Percentiles rank a stretch among this genome's conserved stretches.
These are phyloP conservation scores for Plebejus melissa DNA, from an alignment of 2,888 invertebrate genomes.

Conservation along the genomic window DNA sequence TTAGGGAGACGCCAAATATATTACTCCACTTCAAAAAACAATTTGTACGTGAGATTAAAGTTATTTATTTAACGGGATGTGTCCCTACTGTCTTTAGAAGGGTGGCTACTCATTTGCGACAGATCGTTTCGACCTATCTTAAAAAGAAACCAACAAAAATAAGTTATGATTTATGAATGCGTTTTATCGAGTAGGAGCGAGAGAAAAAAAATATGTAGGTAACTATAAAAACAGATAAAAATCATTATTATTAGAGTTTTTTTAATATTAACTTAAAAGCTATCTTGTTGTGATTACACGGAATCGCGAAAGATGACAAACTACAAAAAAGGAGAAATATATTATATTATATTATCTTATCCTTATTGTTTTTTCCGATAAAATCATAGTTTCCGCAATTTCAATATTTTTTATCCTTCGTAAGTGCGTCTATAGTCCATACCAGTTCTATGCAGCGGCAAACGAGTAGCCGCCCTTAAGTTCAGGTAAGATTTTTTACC, in stretches of 20 bases:
- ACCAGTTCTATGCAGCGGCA: background rate
- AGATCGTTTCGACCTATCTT: background rate
- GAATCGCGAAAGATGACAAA: background rate
- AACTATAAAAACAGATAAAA: no score
- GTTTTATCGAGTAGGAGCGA: no score
- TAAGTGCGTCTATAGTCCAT: no score
- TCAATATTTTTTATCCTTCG: no score
- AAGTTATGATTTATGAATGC: no score
- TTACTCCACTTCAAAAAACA: slow-evolving; percentile 44
- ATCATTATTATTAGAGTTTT: no score
- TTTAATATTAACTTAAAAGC: background rate
- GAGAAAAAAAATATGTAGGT: no score
- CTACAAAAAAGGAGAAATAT: background rate
- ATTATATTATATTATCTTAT: background rate
- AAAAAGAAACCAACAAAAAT: background rate
- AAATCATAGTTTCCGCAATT: no score
- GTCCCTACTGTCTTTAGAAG: slow-evolving; percentile 47
- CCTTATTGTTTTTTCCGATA: no score
- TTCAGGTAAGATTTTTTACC: slow-evolving; percentile 48
- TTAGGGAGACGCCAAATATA: slow-evolving; percentile 37
- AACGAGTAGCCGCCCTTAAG: slow-evolving; percentile 26
- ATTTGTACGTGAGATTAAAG: slow-evolving; percentile 41
- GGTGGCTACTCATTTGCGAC: background rate
- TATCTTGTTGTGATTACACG: background rate
- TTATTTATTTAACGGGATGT: slow-evolving; percentile 59